Evolutionary conservation across 2,113 vertebrate species (phyloP).

Genomic region (Sardina pilchardus): DNA sequence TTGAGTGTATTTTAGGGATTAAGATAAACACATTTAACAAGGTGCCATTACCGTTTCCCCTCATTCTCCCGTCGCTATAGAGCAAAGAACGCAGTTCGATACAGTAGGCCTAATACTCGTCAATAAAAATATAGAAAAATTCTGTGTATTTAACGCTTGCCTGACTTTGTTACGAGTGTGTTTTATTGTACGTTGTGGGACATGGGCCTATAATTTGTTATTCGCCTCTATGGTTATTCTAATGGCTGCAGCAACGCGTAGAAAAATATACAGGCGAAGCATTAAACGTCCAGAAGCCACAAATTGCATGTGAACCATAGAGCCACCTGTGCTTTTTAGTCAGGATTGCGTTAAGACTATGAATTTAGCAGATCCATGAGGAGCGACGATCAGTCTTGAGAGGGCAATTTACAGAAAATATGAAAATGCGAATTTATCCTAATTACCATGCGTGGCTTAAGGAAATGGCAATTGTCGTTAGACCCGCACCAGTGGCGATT

Average conservation of each 20-base stretch:
- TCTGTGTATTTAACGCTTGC: not conserved
- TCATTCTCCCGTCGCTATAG: slow-evolving; percentile 46
- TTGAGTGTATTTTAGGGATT: slow-evolving; percentile 75
- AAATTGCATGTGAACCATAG: slow-evolving; percentile 41
- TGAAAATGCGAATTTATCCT: slow-evolving; percentile 83
- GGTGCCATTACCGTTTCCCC: slow-evolving; percentile 71
- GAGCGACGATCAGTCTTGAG: slow-evolving; percentile 66
- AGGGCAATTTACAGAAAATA: slow-evolving; percentile 82
- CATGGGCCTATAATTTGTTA: not conserved
- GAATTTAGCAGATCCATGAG: slow-evolving; percentile 80
- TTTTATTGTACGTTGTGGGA: not conserved
- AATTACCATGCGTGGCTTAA: slow-evolving; percentile 83
- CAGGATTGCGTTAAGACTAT: slow-evolving; percentile 60
- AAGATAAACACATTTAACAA: slow-evolving; percentile 77
- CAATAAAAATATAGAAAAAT: not conserved
- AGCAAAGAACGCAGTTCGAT: not conserved
- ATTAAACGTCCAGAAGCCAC: slow-evolving; percentile 24
- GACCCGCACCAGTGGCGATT: slow-evolving; percentile 75
- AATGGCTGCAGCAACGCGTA: not conserved
- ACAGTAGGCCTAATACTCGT: not conserved
- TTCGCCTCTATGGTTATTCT: not conserved
- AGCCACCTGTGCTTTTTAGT: slow-evolving; percentile 62
- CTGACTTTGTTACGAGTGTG: not conserved
- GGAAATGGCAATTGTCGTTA: slow-evolving; percentile 85
- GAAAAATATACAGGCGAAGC: not conserved